Conservation (phyloP, 2,797 vertebrate species). For the Tenualosa ilisha region DNA sequence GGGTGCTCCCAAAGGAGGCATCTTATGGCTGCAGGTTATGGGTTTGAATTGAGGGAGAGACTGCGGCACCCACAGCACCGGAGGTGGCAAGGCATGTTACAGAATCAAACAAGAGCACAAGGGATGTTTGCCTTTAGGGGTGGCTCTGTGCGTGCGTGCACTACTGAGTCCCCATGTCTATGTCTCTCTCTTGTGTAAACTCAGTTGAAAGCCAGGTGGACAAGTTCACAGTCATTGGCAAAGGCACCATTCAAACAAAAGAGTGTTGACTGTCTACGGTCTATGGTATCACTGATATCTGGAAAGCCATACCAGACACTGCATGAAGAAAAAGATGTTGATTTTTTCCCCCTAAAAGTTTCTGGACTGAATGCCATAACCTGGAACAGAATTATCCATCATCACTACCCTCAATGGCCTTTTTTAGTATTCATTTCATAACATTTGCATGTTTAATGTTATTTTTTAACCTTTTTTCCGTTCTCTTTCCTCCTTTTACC, state of each 20-base stretch:
- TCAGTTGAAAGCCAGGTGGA: not conserved
- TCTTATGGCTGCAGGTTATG: not conserved
- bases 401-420: not conserved
- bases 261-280: not conserved
- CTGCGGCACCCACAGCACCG: not conserved
- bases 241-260: not conserved
- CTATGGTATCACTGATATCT: not conserved
- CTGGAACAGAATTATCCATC: not conserved
- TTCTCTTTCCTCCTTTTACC: conserved; percentile 47
- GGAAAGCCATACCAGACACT: not conserved
- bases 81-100: not conserved
- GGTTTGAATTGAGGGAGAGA: not conserved
- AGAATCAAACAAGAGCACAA: not conserved
- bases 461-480: conserved; percentile 47
- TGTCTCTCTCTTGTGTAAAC: not conserved
- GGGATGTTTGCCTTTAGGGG: conserved; percentile 8
- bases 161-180: not conserved
- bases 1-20: not conserved
- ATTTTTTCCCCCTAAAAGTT: not conserved
- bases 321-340: not conserved
- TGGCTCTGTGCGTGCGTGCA: not conserved
- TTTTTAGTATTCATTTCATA: conserved; percentile 27
- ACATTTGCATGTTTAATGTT: conserved; percentile 40
- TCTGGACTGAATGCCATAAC: not conserved
- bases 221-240: not conserved